phyloP scores from a whole-genome alignment of 1,140 invertebrate species.

The Panulirus ornatus region DNA sequence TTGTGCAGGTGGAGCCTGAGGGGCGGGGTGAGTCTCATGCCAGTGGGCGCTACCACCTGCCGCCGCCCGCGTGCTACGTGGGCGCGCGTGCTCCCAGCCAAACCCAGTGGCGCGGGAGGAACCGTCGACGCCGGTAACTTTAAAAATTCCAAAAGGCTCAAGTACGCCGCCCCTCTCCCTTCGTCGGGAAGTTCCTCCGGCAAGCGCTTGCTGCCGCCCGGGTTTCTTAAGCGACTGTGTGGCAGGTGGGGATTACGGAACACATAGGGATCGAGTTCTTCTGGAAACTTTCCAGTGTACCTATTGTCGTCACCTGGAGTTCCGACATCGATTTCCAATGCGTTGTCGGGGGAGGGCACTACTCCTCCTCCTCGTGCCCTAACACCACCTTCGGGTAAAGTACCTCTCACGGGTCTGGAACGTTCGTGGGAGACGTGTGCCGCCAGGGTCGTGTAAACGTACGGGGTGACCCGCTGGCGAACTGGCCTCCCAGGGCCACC shows the following conservation, averaged over 20 bases:
- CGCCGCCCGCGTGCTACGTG: neutral
- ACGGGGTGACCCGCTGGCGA: no score
- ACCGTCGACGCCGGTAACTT: neutral
- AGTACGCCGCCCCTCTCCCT: no score
- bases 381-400: neutral
- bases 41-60: neutral
- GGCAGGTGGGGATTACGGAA: no score
- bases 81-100: neutral
- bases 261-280: no score
- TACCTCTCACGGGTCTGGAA: neutral
- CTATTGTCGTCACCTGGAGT: neutral
- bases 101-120: neutral
- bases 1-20: conserved; percentile 15
- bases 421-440: neutral
- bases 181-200: no score
- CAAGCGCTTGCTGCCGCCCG: no score
- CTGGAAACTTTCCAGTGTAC: no score
- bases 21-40: conserved; percentile 17
- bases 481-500: no score
- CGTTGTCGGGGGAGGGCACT: neutral
- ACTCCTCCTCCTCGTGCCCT: neutral
- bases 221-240: no score
- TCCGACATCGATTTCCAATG: neutral
- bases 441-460: neutral
- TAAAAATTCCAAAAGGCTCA: neutral